phyloP scores from a whole-genome alignment of 2,113 vertebrate species.

The Picathartes gymnocephalus region DNA sequence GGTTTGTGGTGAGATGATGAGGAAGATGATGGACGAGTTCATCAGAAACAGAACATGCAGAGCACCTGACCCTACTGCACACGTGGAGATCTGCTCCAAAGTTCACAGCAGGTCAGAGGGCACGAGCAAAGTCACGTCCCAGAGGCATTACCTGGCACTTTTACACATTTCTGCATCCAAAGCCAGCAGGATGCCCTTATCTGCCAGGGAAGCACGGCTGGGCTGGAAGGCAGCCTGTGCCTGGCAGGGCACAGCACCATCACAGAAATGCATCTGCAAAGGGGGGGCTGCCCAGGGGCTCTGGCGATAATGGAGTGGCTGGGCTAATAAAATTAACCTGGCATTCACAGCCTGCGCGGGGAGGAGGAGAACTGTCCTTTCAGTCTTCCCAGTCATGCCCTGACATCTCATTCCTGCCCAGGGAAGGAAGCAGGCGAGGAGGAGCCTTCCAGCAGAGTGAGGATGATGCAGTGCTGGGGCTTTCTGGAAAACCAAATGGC shows the following conservation, averaged over 20 bases:
- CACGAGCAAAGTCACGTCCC: not conserved
- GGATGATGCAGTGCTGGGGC: not conserved
- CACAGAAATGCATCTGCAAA: not conserved
- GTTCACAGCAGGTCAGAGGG: not conserved
- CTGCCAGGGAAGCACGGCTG: not conserved
- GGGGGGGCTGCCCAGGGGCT: not conserved
- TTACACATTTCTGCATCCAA: fast-evolving
- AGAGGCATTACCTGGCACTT: not conserved
- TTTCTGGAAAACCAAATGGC: not conserved
- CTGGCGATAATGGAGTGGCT: constrained; percentile 27
- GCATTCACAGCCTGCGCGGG: not conserved
- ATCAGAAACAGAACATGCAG: fast-evolving
- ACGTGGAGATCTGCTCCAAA: fast-evolving
- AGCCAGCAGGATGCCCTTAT: not conserved
- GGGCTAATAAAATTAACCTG: constrained; percentile 57
- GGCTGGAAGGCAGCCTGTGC: not conserved
- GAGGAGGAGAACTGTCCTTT: constrained; percentile 18
- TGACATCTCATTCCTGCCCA: constrained; percentile 19
- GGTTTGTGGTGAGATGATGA: not conserved
- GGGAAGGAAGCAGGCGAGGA: not conserved
- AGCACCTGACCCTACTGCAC: not conserved
- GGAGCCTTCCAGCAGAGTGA: not conserved
- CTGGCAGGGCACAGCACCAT: not conserved
- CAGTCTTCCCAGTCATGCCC: not conserved
- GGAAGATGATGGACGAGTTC: not conserved